Percentiles rank a stretch among this genome's conserved stretches.
phyloP scores from a whole-genome alignment of 2,888 invertebrate genomes.

The Nebria brevicollis region DNA sequence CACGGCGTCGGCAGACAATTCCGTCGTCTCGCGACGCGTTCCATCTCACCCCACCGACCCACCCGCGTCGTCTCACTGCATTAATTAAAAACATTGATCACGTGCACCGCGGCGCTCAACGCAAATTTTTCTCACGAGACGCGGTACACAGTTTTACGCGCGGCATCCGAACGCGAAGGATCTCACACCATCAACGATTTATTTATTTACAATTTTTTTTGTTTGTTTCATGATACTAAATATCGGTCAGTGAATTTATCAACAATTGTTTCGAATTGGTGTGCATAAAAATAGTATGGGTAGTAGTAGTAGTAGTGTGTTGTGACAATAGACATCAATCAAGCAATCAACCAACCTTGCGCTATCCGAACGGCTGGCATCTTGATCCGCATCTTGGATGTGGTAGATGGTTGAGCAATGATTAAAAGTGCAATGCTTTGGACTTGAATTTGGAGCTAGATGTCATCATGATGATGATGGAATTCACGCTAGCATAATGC shows the following conservation, averaged over 20 bases:
- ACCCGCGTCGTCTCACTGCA: constrained; percentile 54
- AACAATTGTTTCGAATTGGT: background rate
- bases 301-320: no score
- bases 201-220: background rate
- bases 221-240: background rate
- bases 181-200: background rate
- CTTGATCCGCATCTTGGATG: constrained; percentile 93
- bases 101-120: constrained; percentile 51
- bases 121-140: constrained; percentile 40
- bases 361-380: constrained; percentile 97
- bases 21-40: constrained; percentile 47
- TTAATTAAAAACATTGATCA: constrained; percentile 59
- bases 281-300: no score
- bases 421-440: background rate
- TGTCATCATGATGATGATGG: background rate
- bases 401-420: background rate
- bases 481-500: background rate
- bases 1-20: constrained; percentile 63
- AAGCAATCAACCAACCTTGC: constrained; percentile 77
- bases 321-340: background rate
- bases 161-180: background rate
- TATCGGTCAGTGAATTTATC: background rate
- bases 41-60: constrained; percentile 51
- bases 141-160: constrained; percentile 18
- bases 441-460: constrained; percentile 6